Base-by-base conservation (phyloP, 2,888 invertebrate genomes). In the Pristionchus mayeri region DNA sequence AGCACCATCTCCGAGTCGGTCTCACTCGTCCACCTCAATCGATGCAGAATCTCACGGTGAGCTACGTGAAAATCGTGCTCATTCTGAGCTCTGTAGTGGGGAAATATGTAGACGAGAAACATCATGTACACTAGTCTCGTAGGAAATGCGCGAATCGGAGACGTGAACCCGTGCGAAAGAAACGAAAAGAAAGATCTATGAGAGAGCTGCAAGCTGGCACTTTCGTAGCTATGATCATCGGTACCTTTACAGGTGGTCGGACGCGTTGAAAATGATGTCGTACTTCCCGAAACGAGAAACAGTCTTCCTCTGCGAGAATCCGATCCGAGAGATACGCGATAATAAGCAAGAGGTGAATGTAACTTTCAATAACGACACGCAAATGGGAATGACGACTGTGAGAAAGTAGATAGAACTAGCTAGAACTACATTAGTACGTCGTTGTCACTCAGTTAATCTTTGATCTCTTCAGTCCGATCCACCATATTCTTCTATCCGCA, bases 271-370 rank as follows among this genome's bases (percentile, higher is more conserved):
- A 84, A 85, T 89, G 83, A 84, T 89, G 7, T 85, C 85, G 76
- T 86, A 86, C 79, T 90, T 90, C 83, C 90, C 90, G 84, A 87
- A 87, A 79, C 85, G 87, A 81, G 84, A 86, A 79, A 87, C 88
- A 54, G 88, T 98, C 87, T 95, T 97, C 84, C 94, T 97, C 85
- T 91, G 92, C 79, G 93, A 93, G 78, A 93, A 93, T 85, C 90
- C 92, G 34, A 85, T 93, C 24, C 50, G 40, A 40, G 84, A 75
- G 27, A 84, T 84, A 2, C 27, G 37, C 30, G 50, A 75, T 4
- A 50, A 50, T 7, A 80, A 54, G 30, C 37, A 57, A 44, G 44
- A 80, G 37, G 57, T 80, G 30, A 57, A 40, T 37, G 6, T 57
- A 34, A 3, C n/a, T 63, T 63, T 63, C 16, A 67, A 9, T 18